These are phyloP conservation scores for Lycaena phlaeas DNA, from an alignment of 2,888 invertebrate species.

Conservation along the genomic window DNA sequence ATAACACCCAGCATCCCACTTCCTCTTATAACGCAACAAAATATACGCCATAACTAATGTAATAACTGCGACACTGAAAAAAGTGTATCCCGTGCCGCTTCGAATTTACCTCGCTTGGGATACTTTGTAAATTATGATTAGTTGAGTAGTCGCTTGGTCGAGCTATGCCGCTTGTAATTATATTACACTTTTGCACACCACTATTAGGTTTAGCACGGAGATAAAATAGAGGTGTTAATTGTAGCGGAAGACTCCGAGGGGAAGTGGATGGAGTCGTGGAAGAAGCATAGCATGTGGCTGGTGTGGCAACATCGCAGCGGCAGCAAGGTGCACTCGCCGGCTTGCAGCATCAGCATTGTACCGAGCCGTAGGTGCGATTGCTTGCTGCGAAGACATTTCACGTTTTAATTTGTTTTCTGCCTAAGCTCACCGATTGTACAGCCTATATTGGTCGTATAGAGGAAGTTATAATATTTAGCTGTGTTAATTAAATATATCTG, in stretches of 20 bases:
- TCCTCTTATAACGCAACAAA: constrained; percentile 47
- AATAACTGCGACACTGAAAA: constrained; percentile 3
- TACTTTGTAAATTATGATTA: too few species aligned
- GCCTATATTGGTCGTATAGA: too few species aligned
- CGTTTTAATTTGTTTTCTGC: constrained; percentile 12
- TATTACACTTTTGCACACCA: constrained; percentile 1
- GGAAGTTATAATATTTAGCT: too few species aligned
- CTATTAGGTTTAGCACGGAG: constrained; percentile 10
- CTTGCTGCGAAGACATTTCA: constrained; percentile 27
- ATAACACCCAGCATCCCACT: constrained; percentile 51
- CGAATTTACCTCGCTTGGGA: too few species aligned
- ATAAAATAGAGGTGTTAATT: constrained; percentile 31
- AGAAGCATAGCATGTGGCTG: constrained; percentile 20
- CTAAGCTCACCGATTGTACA: too few species aligned
- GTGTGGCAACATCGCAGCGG: constrained; percentile 38
- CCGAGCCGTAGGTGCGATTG: constrained; percentile 45
- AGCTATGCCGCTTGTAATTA: neutral
- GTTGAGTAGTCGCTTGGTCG: neutral
- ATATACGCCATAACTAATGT: constrained; percentile 52
- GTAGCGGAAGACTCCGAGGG: constrained; percentile 31
- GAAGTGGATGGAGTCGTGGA: constrained; percentile 29
- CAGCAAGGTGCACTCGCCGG: constrained; percentile 42
- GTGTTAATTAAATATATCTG: too few species aligned
- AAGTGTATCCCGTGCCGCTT: neutral
- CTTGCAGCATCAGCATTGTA: constrained; percentile 43